These are phyloP conservation scores for Hydractinia echinata DNA, from an alignment of 30 jellyfish, hydroid and myxozoan species.

Conservation along the genomic window DNA sequence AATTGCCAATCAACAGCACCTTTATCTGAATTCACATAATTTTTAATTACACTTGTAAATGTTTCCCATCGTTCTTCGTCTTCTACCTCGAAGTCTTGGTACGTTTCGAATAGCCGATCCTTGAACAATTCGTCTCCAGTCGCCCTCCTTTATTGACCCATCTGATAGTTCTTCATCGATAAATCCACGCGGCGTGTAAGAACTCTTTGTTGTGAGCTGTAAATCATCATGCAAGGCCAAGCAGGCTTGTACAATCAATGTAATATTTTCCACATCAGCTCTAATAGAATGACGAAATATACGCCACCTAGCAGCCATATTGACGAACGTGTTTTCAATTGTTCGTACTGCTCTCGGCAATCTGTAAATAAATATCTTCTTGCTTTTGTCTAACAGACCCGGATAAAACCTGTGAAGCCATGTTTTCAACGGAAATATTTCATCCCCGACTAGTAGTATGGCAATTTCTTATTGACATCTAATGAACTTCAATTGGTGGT, in stretches of 20 bases:
- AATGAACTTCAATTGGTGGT: conserved; percentile 11
- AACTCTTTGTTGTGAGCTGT: conserved; percentile 47
- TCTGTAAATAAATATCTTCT: conserved; percentile 46
- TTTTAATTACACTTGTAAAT: conserved; percentile 7
- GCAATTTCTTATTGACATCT: conserved; percentile 31
- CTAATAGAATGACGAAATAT: conserved; percentile 30
- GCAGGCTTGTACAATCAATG: conserved; percentile 29
- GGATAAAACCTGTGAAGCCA: conserved; percentile 62
- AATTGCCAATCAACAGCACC: conserved; percentile 55
- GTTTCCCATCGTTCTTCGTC: not conserved
- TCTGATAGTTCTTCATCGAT: conserved; percentile 46
- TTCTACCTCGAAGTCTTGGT: too few relatives aligned
- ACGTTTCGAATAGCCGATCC: too few relatives aligned
- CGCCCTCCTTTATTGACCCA: conserved; percentile 45
- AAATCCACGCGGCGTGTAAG: conserved; percentile 50
- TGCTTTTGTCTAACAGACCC: conserved; percentile 39
- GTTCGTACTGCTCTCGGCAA: conserved; percentile 41
- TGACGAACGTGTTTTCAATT: conserved; percentile 44
- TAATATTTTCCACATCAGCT: conserved; percentile 25
- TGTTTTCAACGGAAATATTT: not conserved
- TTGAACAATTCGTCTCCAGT: conserved; percentile 42
- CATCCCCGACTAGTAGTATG: conserved; percentile 47
- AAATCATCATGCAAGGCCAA: conserved; percentile 38
- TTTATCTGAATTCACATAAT: conserved; percentile 20
- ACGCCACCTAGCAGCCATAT: conserved; percentile 35